Evolutionary conservation across 1,140 invertebrate genomes (phyloP), one percentile per base, ranked within the genome.

Genomic region (Periplaneta americana): DNA sequence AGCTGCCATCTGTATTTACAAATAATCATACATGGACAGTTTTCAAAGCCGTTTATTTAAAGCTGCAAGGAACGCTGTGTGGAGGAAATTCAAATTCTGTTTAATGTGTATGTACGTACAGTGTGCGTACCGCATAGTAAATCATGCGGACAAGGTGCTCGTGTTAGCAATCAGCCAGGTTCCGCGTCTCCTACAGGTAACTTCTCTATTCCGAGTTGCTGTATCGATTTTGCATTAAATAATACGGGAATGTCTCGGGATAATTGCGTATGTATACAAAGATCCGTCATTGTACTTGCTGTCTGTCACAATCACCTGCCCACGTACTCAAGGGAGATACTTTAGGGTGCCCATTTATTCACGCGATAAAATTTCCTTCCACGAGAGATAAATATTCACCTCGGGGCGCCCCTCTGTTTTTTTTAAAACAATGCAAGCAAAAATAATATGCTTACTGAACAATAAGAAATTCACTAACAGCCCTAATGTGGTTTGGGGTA

Each of bases 171-270:
- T 28, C 22, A n/a, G 22, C 48, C n/a, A n/a, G n/a, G n/a, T n/a
- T n/a, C 48, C 48, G 6, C 48, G 9, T n/a, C 5, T n/a, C 48
- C 22, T 28, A 8, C 48, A 28, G 48, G 22, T 8, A 0, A 28
- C 48, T 66, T 28, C 48, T 66, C 48, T 66, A 28, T 28, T 66
- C 48, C n/a, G 2, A 66, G 48, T 28, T n/a, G 48, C 22, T 28
- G 28, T 37, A 78, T 78, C 34, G 76, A 78, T 78, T 78, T 36
- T 78, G n/a, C 76, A 78, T 78, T 78, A 78, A 78, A 78, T 31
- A 78, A 78, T 78, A 78, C 76, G 76, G n/a, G 22, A 78, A 78
- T 78, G 76, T 28, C 36, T 78, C 28, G 6, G 13, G 18, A 78
- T 78, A 78, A 78, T 39, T 78, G 28, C 35, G 34, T 36, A 34